Conservation (phyloP, 2,888 invertebrate genomes). For the Nycteola revayana region DNA sequence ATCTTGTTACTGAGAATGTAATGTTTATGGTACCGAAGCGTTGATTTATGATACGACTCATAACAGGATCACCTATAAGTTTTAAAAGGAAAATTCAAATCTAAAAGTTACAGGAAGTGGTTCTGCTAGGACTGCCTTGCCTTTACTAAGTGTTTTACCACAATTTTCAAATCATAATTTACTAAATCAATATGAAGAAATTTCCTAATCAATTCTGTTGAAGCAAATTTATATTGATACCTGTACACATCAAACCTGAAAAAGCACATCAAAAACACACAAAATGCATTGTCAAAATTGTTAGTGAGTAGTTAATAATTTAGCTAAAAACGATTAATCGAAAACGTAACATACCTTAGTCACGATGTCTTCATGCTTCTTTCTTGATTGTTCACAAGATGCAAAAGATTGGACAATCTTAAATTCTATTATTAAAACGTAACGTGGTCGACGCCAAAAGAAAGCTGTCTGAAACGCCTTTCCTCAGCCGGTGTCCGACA, state of each 20-base stretch:
- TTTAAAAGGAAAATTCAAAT: neutral
- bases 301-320: conserved; percentile 51
- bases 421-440: conserved; percentile 50
- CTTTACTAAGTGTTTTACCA: no score
- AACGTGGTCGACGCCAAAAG: conserved; percentile 61
- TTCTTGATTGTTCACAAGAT: conserved; percentile 48
- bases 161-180: no score
- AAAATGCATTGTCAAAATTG: conserved; percentile 52
- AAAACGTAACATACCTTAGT: conserved; percentile 65
- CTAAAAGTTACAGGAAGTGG: no score
- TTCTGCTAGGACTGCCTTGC: no score
- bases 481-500: conserved; percentile 32
- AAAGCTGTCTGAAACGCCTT: conserved; percentile 50
- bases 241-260: conserved; percentile 64
- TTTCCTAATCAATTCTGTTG: no score
- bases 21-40: conserved; percentile 22
- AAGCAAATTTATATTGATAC: conserved; percentile 68
- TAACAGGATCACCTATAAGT: no score
- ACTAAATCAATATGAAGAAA: no score
- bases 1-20: conserved; percentile 21
- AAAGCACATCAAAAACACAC: conserved; percentile 69
- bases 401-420: conserved; percentile 74
- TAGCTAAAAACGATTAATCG: conserved; percentile 30
- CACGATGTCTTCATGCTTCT: conserved; percentile 34
- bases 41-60: conserved; percentile 19